These are phyloP conservation scores for Drosophila arawakana DNA, from an alignment of 1,140 invertebrate genomes.

Conservation along the genomic window DNA sequence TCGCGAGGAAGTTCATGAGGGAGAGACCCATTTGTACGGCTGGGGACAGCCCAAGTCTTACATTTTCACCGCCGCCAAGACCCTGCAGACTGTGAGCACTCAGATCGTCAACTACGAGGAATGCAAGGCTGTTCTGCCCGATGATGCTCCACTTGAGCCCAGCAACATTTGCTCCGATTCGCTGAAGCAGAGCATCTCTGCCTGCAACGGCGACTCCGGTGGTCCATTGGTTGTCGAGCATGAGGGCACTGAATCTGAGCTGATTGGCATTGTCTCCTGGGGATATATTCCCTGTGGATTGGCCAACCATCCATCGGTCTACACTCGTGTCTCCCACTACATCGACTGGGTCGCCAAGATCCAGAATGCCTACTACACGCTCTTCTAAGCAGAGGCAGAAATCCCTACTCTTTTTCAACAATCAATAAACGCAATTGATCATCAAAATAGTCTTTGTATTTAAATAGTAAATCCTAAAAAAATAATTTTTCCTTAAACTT, in stretches of 20 bases:
- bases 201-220: conserved; percentile 89
- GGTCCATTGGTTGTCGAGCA: conserved; percentile 86
- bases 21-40: conserved; percentile 84
- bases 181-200: conserved; percentile 85
- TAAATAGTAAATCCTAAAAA: too few relatives aligned
- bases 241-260: conserved; percentile 56
- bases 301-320: conserved; percentile 88
- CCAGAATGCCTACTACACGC: conserved; percentile 64
- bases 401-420: not conserved
- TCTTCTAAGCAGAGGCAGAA: conserved; percentile 52
- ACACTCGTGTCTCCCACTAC: conserved; percentile 88
- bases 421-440: conserved; percentile 27
- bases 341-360: conserved; percentile 77
- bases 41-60: conserved; percentile 85
- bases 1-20: conserved; percentile 77
- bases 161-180: conserved; percentile 88
- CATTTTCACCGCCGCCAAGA: conserved; percentile 56
- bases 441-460: too few relatives aligned
- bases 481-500: too few relatives aligned
- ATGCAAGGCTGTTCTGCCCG: conserved; percentile 58
- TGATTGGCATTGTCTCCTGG: conserved; percentile 91
- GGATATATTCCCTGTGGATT: conserved; percentile 89
- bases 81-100: conserved; percentile 82
- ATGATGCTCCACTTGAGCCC: conserved; percentile 69
- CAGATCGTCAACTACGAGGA: conserved; percentile 74